Conservation (phyloP, 1,140 invertebrate genomes). For the Rhizoglyphus robini region DNA sequence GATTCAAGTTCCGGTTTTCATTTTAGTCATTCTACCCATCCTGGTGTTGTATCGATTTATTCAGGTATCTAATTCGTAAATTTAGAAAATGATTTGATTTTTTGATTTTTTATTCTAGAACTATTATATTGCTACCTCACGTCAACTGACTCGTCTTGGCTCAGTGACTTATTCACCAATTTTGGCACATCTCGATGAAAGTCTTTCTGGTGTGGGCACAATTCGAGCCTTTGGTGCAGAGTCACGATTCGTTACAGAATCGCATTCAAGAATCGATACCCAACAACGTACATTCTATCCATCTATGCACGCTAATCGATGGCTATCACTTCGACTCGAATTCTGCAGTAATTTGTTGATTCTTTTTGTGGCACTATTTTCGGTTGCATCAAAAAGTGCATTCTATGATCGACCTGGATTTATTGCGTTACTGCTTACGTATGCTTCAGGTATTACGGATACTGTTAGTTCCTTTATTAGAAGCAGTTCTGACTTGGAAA, state of each 20-base stretch:
- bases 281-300: conserved; percentile 72
- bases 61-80: conserved; percentile 33
- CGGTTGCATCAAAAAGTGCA: conserved; percentile 58
- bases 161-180: conserved; percentile 42
- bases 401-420: conserved; percentile 56
- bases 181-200: conserved; percentile 44
- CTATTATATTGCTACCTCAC: not conserved
- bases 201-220: conserved; percentile 39
- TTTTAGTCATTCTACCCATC: conserved; percentile 45
- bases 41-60: conserved; percentile 42
- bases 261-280: conserved; percentile 56
- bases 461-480: conserved; percentile 89
- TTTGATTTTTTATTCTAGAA: conserved; percentile 33
- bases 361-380: conserved; percentile 72
- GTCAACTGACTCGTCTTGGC: conserved; percentile 31
- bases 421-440: conserved; percentile 79
- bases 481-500: conserved; percentile 92
- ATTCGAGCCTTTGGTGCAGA: conserved; percentile 43
- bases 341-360: conserved; percentile 78
- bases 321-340: conserved; percentile 78
- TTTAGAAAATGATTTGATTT: conserved; percentile 15
- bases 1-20: conserved; percentile 41
- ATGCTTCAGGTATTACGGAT: conserved; percentile 78
- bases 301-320: conserved; percentile 68
- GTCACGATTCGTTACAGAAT: conserved; percentile 34